A percentile compares a stretch with the other conserved stretches of the same genome.
phyloP scores from a whole-genome alignment of 2,113 vertebrate species.

The Neolamprologus devosi region DNA sequence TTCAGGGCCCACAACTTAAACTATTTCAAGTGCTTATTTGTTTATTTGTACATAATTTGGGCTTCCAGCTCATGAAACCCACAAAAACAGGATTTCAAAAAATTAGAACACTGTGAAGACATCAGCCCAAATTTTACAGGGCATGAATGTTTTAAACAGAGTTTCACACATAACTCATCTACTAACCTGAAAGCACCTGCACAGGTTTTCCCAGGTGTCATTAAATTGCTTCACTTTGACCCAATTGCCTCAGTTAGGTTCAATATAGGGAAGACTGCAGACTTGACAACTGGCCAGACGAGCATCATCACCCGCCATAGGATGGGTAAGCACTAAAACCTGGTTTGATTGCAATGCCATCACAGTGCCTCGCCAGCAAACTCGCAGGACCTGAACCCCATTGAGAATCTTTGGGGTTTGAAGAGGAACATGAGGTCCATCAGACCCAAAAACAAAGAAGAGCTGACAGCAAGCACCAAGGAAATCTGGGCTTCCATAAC shows the following conservation, averaged over 20 bases:
- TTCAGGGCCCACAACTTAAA: not conserved
- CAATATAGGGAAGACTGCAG: not conserved
- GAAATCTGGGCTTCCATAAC: not conserved
- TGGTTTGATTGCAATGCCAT: not conserved
- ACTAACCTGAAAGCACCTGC: not conserved
- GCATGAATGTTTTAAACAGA: not conserved
- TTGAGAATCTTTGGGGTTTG: not conserved
- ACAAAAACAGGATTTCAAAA: not conserved
- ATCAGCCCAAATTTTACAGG: not conserved
- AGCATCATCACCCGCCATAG: not conserved
- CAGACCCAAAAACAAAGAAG: not conserved
- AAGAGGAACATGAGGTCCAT: not conserved
- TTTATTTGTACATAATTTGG: not conserved
- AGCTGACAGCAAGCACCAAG: not conserved
- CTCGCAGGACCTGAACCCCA: not conserved
- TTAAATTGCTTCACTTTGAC: not conserved
- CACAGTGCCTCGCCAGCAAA: not conserved
- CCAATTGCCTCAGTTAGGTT: not conserved
- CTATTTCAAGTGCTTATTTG: not conserved
- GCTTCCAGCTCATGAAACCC: not conserved
- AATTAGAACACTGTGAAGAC: accelerated
- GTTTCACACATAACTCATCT: not conserved
- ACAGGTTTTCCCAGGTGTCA: not conserved
- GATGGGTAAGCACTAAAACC: no score
- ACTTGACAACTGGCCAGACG: not conserved